These are phyloP conservation scores for Polydrusus cervinus DNA, from an alignment of 2,888 invertebrate genomes.

Conservation along the genomic window DNA sequence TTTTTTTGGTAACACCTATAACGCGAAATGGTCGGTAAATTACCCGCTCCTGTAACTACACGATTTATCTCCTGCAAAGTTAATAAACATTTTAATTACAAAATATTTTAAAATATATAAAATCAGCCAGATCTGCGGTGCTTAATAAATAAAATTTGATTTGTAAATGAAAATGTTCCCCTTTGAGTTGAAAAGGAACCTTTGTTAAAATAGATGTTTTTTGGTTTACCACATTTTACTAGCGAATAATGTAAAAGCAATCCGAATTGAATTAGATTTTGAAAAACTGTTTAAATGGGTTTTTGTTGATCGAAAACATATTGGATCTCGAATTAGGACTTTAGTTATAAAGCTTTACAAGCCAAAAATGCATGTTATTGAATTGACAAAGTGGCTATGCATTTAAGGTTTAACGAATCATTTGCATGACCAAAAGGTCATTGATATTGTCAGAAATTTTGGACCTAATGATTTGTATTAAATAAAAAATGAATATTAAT, in stretches of 20 bases:
- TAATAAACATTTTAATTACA: no score
- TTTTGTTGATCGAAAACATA: slow-evolving; percentile 5
- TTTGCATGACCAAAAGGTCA: no score
- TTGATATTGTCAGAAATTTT: no score
- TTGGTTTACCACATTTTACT: slow-evolving; percentile 10
- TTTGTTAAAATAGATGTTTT: slow-evolving; percentile 10
- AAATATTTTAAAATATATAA: background rate
- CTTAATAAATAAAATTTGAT: slow-evolving; percentile 24
- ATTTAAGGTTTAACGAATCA: no score
- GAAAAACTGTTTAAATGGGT: background rate
- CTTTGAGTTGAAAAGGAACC: slow-evolving; percentile 20
- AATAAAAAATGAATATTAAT: no score
- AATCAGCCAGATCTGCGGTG: slow-evolving; percentile 21
- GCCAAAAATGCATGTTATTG: no score
- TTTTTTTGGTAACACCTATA: no score
- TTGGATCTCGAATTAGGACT: background rate
- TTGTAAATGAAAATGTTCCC: slow-evolving; percentile 24
- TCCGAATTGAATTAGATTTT: slow-evolving; percentile 9
- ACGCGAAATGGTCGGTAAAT: no score
- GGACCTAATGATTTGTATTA: no score
- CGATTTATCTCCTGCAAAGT: no score
- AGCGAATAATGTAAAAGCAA: slow-evolving; percentile 6
- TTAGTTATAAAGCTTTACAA: background rate
- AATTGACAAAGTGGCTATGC: no score
- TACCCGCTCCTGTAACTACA: no score